phyloP scores from a whole-genome alignment of 2,113 vertebrate genomes.

The Nestor notabilis region DNA sequence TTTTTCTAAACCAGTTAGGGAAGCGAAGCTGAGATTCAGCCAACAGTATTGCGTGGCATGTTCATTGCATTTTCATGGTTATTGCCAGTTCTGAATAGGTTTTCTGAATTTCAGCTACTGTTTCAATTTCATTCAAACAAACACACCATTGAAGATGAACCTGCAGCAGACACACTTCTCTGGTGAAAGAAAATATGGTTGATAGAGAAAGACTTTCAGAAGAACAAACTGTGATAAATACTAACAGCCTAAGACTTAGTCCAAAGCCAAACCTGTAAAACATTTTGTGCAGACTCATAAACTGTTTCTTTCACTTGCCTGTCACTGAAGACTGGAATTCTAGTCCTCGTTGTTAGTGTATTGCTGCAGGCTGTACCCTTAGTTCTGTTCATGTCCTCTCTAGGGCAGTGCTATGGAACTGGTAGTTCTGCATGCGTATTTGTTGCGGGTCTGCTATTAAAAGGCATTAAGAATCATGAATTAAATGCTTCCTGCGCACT shows the following conservation, averaged over 20 bases:
- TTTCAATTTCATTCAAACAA: neutral
- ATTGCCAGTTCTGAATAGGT: neutral
- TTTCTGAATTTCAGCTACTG: neutral
- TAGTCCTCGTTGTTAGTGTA: neutral
- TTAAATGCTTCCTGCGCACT: neutral
- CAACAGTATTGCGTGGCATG: neutral
- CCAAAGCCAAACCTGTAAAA: neutral
- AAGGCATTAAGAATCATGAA: neutral
- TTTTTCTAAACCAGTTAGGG: neutral
- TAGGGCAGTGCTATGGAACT: neutral
- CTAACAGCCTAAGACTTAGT: neutral
- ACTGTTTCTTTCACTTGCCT: neutral
- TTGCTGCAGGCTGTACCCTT: neutral
- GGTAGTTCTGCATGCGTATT: neutral
- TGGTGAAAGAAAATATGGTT: neutral
- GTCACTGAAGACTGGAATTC: neutral
- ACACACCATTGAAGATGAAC: neutral
- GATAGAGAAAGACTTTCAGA: neutral
- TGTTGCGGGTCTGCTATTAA: neutral
- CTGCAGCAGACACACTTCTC: neutral
- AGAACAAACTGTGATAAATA: neutral
- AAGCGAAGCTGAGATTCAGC: neutral
- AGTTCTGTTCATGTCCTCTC: neutral
- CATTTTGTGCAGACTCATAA: neutral
- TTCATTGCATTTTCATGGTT: neutral